These are phyloP conservation scores for Cheilosia vulpina DNA, from an alignment of 2,888 invertebrate species.

Conservation along the genomic window DNA sequence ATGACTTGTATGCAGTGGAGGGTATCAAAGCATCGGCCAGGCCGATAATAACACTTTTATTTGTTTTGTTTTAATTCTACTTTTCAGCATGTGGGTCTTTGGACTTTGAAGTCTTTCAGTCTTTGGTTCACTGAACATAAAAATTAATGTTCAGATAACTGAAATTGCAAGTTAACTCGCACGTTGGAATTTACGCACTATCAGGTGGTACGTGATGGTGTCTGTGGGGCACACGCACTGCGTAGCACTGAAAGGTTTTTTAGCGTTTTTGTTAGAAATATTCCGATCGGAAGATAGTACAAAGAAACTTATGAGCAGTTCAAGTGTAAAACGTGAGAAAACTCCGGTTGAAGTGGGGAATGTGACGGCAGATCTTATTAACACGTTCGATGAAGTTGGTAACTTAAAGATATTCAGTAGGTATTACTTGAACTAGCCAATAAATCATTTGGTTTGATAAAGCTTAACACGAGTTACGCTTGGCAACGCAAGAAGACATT, in stretches of 20 bases:
- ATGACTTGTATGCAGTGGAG: too few species aligned
- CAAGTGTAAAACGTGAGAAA: constrained; percentile 39
- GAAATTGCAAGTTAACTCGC: constrained; percentile 17
- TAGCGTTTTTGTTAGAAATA: neutral
- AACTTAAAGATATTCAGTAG: too few species aligned
- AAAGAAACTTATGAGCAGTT: neutral
- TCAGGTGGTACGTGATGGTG: constrained; percentile 52
- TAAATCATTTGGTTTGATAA: too few species aligned
- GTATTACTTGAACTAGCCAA: too few species aligned
- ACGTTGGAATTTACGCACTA: constrained; percentile 48
- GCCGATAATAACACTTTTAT: too few species aligned
- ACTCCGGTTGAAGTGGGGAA: constrained; percentile 1
- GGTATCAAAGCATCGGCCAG: too few species aligned
- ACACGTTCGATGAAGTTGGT: constrained; percentile 18
- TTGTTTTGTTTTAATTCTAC: neutral
- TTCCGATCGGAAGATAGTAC: constrained; percentile 1
- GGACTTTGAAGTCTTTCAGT: neutral
- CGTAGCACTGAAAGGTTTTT: neutral
- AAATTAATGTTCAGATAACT: constrained; percentile 5
- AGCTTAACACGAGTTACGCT: too few species aligned
- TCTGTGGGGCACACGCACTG: constrained; percentile 3
- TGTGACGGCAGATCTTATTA: constrained; percentile 10
- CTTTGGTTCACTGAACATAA: too few species aligned
- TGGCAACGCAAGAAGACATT: too few species aligned
- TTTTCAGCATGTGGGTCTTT: neutral